These are phyloP conservation scores for Macropis europaea DNA, from an alignment of 2,888 invertebrate genomes.

Conservation along the genomic window DNA sequence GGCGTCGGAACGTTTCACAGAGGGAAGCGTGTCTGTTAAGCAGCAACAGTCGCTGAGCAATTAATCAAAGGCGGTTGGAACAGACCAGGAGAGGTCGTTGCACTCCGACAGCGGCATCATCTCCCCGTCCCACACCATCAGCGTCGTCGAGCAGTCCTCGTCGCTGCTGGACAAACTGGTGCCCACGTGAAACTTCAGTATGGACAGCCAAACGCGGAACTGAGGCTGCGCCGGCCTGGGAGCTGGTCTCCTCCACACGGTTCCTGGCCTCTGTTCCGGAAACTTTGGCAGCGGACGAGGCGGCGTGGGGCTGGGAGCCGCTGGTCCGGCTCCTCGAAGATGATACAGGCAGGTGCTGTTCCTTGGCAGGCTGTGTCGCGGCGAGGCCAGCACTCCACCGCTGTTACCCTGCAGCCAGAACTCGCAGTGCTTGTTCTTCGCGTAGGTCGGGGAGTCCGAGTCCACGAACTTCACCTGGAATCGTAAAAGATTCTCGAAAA, in stretches of 20 bases:
- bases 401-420: slow-evolving; percentile 92
- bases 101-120: slow-evolving; percentile 86
- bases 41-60: background rate
- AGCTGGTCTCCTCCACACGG: slow-evolving; percentile 81
- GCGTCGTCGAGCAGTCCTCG: slow-evolving; percentile 90
- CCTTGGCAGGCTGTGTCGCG: slow-evolving; percentile 91
- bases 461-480: slow-evolving; percentile 90
- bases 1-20: background rate
- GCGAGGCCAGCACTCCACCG: slow-evolving; percentile 90
- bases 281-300: slow-evolving; percentile 78
- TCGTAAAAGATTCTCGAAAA: too few species aligned
- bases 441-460: slow-evolving; percentile 90
- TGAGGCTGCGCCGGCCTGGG: slow-evolving; percentile 83
- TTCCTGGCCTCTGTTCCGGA: slow-evolving; percentile 76
- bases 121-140: slow-evolving; percentile 92
- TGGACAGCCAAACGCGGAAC: slow-evolving; percentile 92
- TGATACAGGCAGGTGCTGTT: slow-evolving; percentile 95
- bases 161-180: slow-evolving; percentile 85
- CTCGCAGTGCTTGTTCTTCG: slow-evolving; percentile 93
- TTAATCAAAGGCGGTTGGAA: slow-evolving; percentile 38
- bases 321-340: slow-evolving; percentile 84
- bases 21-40: too few species aligned
- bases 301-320: slow-evolving; percentile 82
- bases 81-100: slow-evolving; percentile 91
- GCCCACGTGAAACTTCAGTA: slow-evolving; percentile 91